A percentile compares a stretch with the other conserved stretches of the same genome.
These are phyloP conservation scores for Erethizon dorsatum DNA, from an alignment of 2,797 vertebrate species.

Conservation along the genomic window DNA sequence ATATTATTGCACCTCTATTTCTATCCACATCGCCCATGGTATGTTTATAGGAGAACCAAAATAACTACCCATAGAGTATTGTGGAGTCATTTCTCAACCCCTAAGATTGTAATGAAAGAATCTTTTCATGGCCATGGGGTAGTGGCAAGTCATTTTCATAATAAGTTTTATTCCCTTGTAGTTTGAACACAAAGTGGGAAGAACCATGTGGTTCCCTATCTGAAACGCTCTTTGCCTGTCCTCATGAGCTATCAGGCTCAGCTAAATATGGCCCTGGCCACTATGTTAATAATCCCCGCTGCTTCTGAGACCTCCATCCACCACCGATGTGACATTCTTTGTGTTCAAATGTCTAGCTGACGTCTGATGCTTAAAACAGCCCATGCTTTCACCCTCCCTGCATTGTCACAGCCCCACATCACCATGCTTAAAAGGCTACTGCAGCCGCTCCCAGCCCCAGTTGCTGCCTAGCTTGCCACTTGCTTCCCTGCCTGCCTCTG, in stretches of 20 bases:
- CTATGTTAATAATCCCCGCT: conserved; percentile 90
- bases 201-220: background rate
- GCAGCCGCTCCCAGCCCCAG: conserved; percentile 91
- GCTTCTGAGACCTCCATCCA: conserved; percentile 90
- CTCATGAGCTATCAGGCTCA: conserved; percentile 82
- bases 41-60: conserved; percentile 57
- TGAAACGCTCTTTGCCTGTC: conserved; percentile 60
- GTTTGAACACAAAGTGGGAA: conserved; percentile 38
- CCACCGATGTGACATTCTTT: conserved; percentile 96
- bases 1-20: background rate
- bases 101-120: conserved; percentile 61
- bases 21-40: background rate
- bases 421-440: conserved; percentile 95
- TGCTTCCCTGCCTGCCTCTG: conserved; percentile 74
- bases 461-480: conserved; percentile 86
- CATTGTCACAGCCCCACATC: conserved; percentile 92
- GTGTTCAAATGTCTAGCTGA: conserved; percentile 95
- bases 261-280: conserved; percentile 94
- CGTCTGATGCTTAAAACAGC: conserved; percentile 95
- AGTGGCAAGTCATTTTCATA: conserved; percentile 26
- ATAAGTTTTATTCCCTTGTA: conserved; percentile 33
- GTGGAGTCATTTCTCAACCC: conserved; percentile 19
- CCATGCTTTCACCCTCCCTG: conserved; percentile 93
- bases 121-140: conserved; percentile 25
- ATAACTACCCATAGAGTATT: background rate